Percentiles rank a stretch among this genome's conserved stretches.
Conservation (phyloP, 2,888 invertebrate species). For the Amphipyra berbera region DNA sequence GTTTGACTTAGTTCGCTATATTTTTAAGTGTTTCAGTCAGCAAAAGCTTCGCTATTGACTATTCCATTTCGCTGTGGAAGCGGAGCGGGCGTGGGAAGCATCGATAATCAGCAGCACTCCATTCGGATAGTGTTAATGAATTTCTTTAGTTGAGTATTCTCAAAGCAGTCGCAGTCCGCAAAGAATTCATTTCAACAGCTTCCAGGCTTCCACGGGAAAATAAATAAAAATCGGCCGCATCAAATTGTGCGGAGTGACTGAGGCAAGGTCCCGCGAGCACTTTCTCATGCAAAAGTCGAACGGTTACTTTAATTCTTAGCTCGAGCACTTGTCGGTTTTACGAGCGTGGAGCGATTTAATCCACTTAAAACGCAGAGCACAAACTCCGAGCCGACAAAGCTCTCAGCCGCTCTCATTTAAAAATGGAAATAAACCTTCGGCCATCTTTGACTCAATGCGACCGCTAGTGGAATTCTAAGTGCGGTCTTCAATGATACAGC, state of each 20-base stretch:
- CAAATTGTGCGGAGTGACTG: constrained; percentile 81
- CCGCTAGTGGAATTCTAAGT: constrained; percentile 87
- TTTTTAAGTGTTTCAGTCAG: constrained; percentile 54
- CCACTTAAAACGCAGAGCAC: constrained; percentile 90
- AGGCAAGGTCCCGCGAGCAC: constrained; percentile 82
- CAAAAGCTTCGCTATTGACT: constrained; percentile 53
- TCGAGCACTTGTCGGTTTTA: constrained; percentile 89
- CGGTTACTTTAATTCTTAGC: constrained; percentile 89
- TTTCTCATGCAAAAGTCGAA: constrained; percentile 90
- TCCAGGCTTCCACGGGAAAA: constrained; percentile 75
- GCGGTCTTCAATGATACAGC: constrained; percentile 80
- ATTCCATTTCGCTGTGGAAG: constrained; percentile 59
- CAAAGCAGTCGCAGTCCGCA: constrained; percentile 77
- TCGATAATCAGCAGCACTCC: constrained; percentile 69
- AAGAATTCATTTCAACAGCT: constrained; percentile 76
- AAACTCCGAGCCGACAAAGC: constrained; percentile 89
- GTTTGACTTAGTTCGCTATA: constrained; percentile 71
- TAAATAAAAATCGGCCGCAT: constrained; percentile 79
- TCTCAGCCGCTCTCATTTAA: constrained; percentile 90
- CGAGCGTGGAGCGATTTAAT: constrained; percentile 90
- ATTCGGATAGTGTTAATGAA: constrained; percentile 80
- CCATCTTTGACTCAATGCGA: constrained; percentile 88
- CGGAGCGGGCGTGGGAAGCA: constrained; percentile 66
- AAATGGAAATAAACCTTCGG: constrained; percentile 89
- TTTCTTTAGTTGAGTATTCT: constrained; percentile 84